Conservation (phyloP, 2,888 invertebrate genomes). For the Lepidochrysops patricia region DNA sequence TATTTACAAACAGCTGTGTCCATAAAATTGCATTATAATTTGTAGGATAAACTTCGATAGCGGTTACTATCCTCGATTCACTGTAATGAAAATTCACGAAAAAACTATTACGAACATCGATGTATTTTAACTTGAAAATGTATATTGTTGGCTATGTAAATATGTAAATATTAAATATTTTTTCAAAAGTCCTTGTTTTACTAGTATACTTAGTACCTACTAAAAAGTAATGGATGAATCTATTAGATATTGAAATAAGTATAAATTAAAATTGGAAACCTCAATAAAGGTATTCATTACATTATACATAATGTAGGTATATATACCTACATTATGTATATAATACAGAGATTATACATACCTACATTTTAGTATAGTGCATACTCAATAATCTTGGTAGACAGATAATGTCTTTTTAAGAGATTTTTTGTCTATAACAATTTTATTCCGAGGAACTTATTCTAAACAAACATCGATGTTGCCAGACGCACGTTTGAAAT, state of each 20-base stretch:
- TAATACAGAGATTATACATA: no score
- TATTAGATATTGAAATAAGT: no score
- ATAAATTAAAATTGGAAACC: no score
- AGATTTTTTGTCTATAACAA: no score
- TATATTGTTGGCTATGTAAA: constrained; percentile 37
- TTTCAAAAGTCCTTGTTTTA: constrained; percentile 40
- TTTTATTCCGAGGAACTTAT: neutral
- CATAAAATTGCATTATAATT: constrained; percentile 8
- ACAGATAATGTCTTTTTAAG: no score
- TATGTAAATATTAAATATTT: constrained; percentile 67
- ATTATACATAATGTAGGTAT: neutral
- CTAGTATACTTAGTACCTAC: no score
- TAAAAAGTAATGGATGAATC: no score
- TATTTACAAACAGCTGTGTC: constrained; percentile 5
- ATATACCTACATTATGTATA: no score
- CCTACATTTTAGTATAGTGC: no score
- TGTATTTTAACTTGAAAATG: constrained; percentile 12
- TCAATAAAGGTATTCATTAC: no score
- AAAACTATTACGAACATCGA: constrained; percentile 5
- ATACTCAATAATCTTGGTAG: no score
- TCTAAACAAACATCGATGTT: neutral
- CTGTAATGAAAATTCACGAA: neutral
- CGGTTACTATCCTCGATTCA: neutral
- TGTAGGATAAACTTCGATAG: constrained; percentile 5
- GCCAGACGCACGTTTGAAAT: neutral